These are phyloP conservation scores for Penaeus indicus DNA, from an alignment of 1,140 invertebrate species.

Conservation along the genomic window DNA sequence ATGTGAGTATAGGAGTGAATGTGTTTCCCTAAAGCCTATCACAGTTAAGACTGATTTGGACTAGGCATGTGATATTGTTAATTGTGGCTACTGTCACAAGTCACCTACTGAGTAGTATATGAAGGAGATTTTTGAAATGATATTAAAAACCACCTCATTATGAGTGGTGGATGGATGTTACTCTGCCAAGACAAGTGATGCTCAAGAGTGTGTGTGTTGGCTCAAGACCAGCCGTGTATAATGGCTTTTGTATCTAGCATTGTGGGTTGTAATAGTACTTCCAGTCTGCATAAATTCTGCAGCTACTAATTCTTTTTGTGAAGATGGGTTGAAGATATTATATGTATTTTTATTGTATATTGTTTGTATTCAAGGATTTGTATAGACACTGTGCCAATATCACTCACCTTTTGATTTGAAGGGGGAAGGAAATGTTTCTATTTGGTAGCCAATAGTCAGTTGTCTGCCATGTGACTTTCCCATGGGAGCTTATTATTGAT, in stretches of 20 bases:
- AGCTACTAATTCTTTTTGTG: conserved; percentile 50
- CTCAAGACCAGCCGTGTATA: conserved; percentile 20
- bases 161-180: conserved; percentile 4
- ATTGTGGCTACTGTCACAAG: neutral
- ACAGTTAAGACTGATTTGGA: neutral
- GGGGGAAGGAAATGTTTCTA: conserved; percentile 19
- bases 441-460: conserved; percentile 39
- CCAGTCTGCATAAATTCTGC: conserved; percentile 52
- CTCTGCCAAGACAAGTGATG: neutral
- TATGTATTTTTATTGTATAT: conserved; percentile 63
- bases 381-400: conserved; percentile 64
- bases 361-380: conserved; percentile 61
- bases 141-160: conserved; percentile 5
- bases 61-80: conserved; percentile 15
- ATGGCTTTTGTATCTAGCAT: neutral
- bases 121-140: conserved; percentile 10
- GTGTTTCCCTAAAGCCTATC: too few relatives aligned
- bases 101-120: neutral
- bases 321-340: conserved; percentile 38
- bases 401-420: conserved; percentile 50
- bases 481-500: conserved; percentile 23
- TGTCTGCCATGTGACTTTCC: conserved; percentile 28
- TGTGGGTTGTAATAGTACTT: conserved; percentile 53
- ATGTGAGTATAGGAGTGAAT: too few relatives aligned
- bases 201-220: conserved; percentile 3